Evolutionary conservation across 2,797 vertebrate genomes (phyloP), one percentile per base, ranked within the genome.

Genomic region (Halcyon leucocephala): DNA sequence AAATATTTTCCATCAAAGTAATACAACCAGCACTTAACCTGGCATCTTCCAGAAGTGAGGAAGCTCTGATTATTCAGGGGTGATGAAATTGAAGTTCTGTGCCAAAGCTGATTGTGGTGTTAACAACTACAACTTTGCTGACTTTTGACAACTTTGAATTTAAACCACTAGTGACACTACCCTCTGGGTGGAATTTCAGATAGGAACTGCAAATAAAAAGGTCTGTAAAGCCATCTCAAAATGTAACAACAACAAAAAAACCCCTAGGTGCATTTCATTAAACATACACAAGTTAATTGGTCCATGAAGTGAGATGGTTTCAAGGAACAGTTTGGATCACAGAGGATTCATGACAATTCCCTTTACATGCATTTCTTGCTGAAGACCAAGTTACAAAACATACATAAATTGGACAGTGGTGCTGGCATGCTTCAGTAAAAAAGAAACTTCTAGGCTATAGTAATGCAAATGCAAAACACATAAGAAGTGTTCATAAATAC

Each of bases 1-100:
- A 90, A 91, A 93, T 24, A 51, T 67, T 78, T 87, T 89, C 65
- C 67, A 84, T 44, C 35, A 79, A 84, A 93, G 90, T 70, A 83
- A 62, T 41, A 31, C 10, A 89, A 76, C n/a, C 1, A 2, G 3
- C 1, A 4, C 66, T 93, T 83, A 86, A 90, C 21, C 29, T 73
- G 61, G n/a, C 46, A 78, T 76, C 57, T 88, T 82, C 41, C 35
- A 81, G 29, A 29, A 82, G 26, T 6, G 48, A 93, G 74, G 44
- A 93, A 91, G 57, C 64, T 35, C 4, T 60, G 74, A 51, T 89
- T 91, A 83, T 84, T 78, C 81, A 77, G 31, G 17, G 28, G n/a
- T 81, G 87, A 82, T 78, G 61, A 88, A 95, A 91, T 25, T 79
- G 80, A 16, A 77, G 72, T 52, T 88, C 24, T 79, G 66, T 7